These are phyloP conservation scores for Synergus itoensis DNA, from an alignment of 2,888 invertebrate species.

Conservation along the genomic window DNA sequence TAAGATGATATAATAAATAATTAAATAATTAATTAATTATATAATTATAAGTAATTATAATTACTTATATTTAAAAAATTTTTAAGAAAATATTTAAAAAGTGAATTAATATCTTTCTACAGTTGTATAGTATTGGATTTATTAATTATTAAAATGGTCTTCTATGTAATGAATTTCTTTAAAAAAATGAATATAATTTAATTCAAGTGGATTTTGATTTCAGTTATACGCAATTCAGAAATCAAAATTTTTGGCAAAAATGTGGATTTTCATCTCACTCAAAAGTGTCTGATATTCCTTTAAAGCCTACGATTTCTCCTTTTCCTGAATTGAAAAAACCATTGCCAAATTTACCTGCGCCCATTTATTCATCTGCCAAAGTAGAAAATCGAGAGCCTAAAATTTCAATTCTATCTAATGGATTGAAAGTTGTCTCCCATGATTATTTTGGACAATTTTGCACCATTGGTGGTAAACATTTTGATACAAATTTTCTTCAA, in stretches of 20 bases:
- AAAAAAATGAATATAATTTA: not conserved
- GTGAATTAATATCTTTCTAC: too few relatives aligned
- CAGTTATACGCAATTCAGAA: slow-evolving; percentile 64
- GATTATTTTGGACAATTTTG: slow-evolving; percentile 98
- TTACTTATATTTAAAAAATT: too few relatives aligned
- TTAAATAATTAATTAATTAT: too few relatives aligned
- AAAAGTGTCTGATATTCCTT: slow-evolving; percentile 75
- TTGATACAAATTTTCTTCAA: slow-evolving; percentile 3
- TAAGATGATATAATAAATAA: not conserved
- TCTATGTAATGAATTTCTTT: not conserved
- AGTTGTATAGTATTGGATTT: too few relatives aligned
- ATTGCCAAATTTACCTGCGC: slow-evolving; percentile 85
- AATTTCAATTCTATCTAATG: slow-evolving; percentile 94
- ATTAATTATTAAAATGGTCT: too few relatives aligned
- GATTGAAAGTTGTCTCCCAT: slow-evolving; percentile 95
- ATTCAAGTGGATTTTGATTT: slow-evolving; percentile 42
- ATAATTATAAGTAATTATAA: too few relatives aligned
- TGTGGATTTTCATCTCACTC: slow-evolving; percentile 66
- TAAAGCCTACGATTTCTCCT: slow-evolving; percentile 83
- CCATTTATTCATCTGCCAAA: slow-evolving; percentile 86
- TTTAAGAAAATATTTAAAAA: too few relatives aligned
- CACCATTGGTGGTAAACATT: slow-evolving; percentile 91
- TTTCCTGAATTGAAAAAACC: slow-evolving; percentile 90
- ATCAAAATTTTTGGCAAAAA: slow-evolving; percentile 63
- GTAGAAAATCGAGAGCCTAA: slow-evolving; percentile 87